These are phyloP conservation scores for Elysia crispata DNA, from an alignment of 2,888 invertebrate species.

Conservation along the genomic window DNA sequence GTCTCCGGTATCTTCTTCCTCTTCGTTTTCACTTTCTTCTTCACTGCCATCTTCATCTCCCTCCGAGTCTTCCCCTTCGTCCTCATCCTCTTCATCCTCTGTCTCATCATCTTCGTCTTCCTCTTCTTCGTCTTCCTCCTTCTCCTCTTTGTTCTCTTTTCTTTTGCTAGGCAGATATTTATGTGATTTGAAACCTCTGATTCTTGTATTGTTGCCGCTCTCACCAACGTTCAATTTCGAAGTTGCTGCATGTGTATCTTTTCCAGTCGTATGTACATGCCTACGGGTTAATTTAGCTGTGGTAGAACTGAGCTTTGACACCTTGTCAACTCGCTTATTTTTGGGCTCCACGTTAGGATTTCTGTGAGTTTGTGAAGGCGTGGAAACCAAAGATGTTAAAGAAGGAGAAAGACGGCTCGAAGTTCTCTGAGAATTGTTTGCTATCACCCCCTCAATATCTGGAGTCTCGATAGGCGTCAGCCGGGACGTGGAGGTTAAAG, in stretches of 20 bases:
- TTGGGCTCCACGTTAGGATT: not conserved
- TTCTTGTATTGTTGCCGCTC: not conserved
- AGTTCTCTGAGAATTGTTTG: too few relatives aligned
- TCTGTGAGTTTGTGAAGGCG: too few relatives aligned
- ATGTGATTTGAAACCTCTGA: too few relatives aligned
- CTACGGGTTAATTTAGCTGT: not conserved
- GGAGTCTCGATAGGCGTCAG: conserved; percentile 35
- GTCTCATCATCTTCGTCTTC: not conserved
- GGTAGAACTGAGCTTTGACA: not conserved
- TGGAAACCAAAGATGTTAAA: too few relatives aligned
- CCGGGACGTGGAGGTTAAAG: not conserved
- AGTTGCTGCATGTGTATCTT: too few relatives aligned
- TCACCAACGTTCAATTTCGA: too few relatives aligned
- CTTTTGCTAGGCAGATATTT: too few relatives aligned
- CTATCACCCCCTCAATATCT: not conserved
- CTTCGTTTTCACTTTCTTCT: not conserved
- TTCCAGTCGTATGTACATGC: not conserved
- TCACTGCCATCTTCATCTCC: not conserved
- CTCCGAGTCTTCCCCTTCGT: not conserved
- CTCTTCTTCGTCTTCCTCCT: not conserved
- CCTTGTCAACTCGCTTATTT: not conserved
- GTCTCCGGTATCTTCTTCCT: not conserved
- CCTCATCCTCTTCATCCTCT: not conserved
- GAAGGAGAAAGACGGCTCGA: too few relatives aligned
- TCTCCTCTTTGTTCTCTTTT: not conserved